phyloP scores from a whole-genome alignment of 1,140 invertebrate species.

The Delia radicum region DNA sequence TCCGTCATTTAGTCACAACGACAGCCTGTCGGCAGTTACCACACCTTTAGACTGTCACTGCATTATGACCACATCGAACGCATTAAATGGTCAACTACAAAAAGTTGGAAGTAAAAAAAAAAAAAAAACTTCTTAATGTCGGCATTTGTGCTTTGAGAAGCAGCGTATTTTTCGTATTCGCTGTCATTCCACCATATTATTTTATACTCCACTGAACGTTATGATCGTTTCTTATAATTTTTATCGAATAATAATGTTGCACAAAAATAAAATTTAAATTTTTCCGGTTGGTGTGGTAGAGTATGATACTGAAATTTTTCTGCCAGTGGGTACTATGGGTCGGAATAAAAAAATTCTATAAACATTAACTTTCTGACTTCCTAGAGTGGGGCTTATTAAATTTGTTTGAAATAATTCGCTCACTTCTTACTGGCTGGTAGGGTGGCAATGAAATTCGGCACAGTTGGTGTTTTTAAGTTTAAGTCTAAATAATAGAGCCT shows the following conservation, averaged over 20 bases:
- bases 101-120: background rate
- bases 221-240: constrained; percentile 17
- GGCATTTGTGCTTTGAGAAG: constrained; percentile 12
- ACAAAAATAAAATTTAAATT: background rate
- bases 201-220: background rate
- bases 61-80: constrained; percentile 20
- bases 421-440: too few species aligned
- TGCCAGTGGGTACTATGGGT: background rate
- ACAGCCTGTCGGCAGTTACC: constrained; percentile 10
- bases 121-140: background rate
- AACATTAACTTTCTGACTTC: too few species aligned
- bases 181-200: constrained; percentile 6
- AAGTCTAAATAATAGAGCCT: too few species aligned
- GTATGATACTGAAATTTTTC: background rate
- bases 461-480: too few species aligned
- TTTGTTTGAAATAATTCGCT: too few species aligned
- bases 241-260: constrained; percentile 12
- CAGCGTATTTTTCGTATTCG: background rate
- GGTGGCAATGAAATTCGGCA: too few species aligned
- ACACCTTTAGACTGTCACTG: constrained; percentile 22
- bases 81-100: constrained; percentile 10
- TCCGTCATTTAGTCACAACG: background rate
- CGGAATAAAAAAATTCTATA: background rate
- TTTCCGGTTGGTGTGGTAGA: too few species aligned
- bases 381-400: too few species aligned